phyloP scores from a whole-genome alignment of 2,113 vertebrate genomes.

The Leuciscus idus region DNA sequence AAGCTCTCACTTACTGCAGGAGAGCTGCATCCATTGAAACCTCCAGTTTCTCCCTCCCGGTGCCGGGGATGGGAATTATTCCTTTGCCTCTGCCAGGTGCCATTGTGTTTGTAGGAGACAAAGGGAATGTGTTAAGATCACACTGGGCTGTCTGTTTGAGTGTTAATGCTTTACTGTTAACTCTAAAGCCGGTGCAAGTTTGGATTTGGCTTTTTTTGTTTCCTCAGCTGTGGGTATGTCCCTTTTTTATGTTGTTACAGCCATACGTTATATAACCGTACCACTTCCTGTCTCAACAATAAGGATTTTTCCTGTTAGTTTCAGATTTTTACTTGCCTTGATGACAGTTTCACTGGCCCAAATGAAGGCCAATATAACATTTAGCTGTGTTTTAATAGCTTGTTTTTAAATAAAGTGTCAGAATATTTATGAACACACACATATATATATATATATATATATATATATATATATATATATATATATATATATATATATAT shows the following conservation, averaged over 20 bases:
- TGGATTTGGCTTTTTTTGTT: conserved; percentile 55
- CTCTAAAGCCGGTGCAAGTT: conserved; percentile 20
- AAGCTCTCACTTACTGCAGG: background rate
- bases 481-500: too few relatives aligned
- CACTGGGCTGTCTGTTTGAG: background rate
- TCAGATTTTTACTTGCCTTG: background rate
- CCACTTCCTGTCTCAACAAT: background rate
- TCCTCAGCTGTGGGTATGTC: conserved; percentile 56
- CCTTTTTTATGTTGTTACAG: background rate
- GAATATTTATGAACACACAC: background rate
- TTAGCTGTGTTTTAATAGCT: background rate
- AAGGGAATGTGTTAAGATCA: conserved; percentile 24
- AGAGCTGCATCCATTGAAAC: background rate
- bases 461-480: too few relatives aligned
- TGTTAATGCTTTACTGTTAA: conserved; percentile 18
- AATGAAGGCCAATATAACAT: background rate
- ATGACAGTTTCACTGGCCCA: background rate
- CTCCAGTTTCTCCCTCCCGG: background rate
- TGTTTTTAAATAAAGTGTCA: background rate
- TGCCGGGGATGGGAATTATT: background rate
- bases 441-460: too few relatives aligned
- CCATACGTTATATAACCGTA: background rate
- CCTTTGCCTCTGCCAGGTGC: background rate
- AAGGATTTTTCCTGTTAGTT: background rate
- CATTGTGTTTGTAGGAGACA: conserved; percentile 19